phyloP scores from a whole-genome alignment of 30 jellyfish, hydroid and myxozoan species.

The Aurelia aurita region DNA sequence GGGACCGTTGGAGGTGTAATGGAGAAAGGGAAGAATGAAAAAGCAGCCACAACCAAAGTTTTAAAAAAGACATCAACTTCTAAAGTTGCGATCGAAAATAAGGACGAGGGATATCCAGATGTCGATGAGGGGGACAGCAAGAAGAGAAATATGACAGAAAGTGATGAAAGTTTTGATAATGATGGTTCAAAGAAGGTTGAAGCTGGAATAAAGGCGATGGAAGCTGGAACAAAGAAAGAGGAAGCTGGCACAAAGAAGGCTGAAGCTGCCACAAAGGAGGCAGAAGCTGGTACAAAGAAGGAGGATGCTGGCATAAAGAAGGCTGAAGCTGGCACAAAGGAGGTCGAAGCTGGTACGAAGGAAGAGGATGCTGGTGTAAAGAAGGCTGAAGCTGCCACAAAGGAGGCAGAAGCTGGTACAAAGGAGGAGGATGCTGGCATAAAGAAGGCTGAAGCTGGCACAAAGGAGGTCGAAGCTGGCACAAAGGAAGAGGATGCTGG shows the following conservation, averaged over 20 bases:
- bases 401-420: background rate
- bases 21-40: slow-evolving; percentile 36
- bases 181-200: slow-evolving; percentile 14
- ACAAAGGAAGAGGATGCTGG: too few relatives aligned
- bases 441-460: background rate
- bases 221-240: background rate
- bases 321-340: background rate
- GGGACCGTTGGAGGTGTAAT: slow-evolving; percentile 52
- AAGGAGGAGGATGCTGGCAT: background rate
- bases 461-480: background rate
- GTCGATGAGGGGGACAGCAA: slow-evolving; percentile 23
- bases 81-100: slow-evolving; percentile 12
- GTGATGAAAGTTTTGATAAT: slow-evolving; percentile 61
- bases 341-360: background rate
- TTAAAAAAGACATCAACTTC: slow-evolving; percentile 19
- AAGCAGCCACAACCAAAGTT: slow-evolving; percentile 15
- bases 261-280: slow-evolving; percentile 2
- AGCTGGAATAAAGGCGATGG: background rate
- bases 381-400: background rate
- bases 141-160: slow-evolving; percentile 33
- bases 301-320: background rate
- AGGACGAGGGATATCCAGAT: slow-evolving; percentile 47
- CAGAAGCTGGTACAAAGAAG: too few relatives aligned
- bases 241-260: too few relatives aligned
- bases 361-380: background rate